Evolutionary conservation across 2,888 invertebrate genomes (phyloP).

Genomic region (Salpingus planirostris): DNA sequence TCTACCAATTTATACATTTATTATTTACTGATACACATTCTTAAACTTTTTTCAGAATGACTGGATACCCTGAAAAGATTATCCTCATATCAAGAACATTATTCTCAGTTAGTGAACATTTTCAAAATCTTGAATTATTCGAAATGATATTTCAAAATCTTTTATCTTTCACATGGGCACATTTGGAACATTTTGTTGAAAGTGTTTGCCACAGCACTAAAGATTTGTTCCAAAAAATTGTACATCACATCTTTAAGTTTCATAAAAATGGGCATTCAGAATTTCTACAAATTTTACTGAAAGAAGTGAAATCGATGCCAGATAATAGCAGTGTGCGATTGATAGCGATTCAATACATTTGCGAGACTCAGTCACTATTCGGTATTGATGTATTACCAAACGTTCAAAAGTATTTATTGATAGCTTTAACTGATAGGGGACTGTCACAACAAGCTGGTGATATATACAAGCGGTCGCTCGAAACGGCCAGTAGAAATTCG

Average conservation of each 20-base stretch:
- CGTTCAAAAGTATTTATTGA: slow-evolving; percentile 4
- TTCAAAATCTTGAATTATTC: slow-evolving; percentile 23
- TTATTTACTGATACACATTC: too few species aligned
- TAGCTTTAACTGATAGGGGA: slow-evolving; percentile 1
- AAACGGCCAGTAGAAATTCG: too few species aligned
- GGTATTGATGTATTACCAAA: slow-evolving; percentile 1
- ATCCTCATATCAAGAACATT: slow-evolving; percentile 31
- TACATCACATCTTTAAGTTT: too few species aligned
- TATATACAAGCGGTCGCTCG: too few species aligned
- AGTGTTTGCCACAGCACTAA: slow-evolving; percentile 52
- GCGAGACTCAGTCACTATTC: too few species aligned
- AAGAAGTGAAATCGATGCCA: too few species aligned
- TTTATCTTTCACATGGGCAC: slow-evolving; percentile 47
- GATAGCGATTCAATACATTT: slow-evolving; percentile 1
- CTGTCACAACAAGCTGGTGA: slow-evolving; percentile 21
- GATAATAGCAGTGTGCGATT: slow-evolving; percentile 6
- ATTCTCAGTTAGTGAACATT: slow-evolving; percentile 24
- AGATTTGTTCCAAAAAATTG: too few species aligned
- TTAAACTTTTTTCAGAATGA: too few species aligned
- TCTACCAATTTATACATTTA: too few species aligned
- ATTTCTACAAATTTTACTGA: too few species aligned
- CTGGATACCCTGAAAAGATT: slow-evolving; percentile 26
- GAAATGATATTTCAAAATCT: slow-evolving; percentile 32
- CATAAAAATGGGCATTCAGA: too few species aligned
- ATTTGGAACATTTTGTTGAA: slow-evolving; percentile 57